Percentiles rank a stretch among this genome's conserved stretches.
phyloP scores from a whole-genome alignment of 2,113 vertebrate genomes.

The Amphiprion ocellaris region DNA sequence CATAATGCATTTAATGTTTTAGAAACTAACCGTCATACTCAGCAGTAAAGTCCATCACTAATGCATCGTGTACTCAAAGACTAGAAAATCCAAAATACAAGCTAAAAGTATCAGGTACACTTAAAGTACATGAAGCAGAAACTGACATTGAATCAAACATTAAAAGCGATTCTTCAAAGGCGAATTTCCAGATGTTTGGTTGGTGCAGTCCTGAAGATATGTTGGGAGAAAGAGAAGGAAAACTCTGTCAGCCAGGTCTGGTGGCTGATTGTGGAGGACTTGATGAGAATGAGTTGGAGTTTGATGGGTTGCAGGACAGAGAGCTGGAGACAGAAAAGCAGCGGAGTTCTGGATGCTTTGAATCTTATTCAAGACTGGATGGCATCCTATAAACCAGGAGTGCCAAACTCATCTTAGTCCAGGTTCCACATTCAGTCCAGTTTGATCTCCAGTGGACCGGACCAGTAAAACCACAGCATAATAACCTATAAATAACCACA shows the following conservation, averaged over 20 bases:
- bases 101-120: no score
- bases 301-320: not conserved
- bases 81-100: no score
- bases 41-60: no score
- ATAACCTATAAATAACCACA: no score
- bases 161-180: not conserved
- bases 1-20: no score
- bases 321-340: not conserved
- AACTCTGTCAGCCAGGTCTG: not conserved
- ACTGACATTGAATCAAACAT: not conserved
- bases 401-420: no score
- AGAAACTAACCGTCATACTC: no score
- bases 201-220: not conserved
- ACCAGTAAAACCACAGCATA: no score
- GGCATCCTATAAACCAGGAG: not conserved
- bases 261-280: not conserved
- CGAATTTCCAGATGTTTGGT: not conserved
- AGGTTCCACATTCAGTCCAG: no score
- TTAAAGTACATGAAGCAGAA: no score
- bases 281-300: conserved; percentile 1
- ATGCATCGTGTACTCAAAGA: no score
- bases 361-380: not conserved
- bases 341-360: not conserved
- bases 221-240: not conserved
- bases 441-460: no score